A percentile compares a stretch with the other conserved stretches of the same genome.
These are phyloP conservation scores for Copidosoma floridanum DNA, from an alignment of 1,140 invertebrate species.

Conservation along the genomic window DNA sequence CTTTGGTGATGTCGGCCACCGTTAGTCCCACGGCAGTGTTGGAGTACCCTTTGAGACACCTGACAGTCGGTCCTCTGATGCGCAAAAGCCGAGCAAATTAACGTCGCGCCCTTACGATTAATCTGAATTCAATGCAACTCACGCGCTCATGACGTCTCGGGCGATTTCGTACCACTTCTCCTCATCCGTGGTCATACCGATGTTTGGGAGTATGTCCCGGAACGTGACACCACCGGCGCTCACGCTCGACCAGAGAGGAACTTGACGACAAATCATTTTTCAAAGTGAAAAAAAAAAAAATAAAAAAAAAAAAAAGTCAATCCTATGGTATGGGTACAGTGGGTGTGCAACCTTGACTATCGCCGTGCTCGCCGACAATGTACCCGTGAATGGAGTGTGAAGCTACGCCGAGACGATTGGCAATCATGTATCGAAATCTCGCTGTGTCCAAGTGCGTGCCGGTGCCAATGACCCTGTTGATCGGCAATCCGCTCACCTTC, in stretches of 20 bases:
- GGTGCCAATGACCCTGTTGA: conserved; percentile 62
- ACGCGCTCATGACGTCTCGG: conserved; percentile 55
- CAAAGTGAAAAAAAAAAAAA: no score
- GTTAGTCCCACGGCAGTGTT: conserved; percentile 59
- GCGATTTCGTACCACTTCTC: conserved; percentile 60
- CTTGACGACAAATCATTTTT: conserved; percentile 42
- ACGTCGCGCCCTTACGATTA: no score
- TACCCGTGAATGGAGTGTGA: conserved; percentile 60
- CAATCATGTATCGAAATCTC: conserved; percentile 63
- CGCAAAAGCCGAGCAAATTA: background rate
- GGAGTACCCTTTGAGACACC: conserved; percentile 60
- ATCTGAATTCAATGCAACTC: no score
- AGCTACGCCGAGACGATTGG: conserved; percentile 60
- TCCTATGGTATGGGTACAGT: no score
- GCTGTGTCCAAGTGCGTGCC: conserved; percentile 66
- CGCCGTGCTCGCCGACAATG: conserved; percentile 68
- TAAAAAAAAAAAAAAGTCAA: no score
- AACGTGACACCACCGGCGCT: conserved; percentile 65
- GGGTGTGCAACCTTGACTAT: conserved; percentile 59
- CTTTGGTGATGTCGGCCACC: conserved; percentile 54
- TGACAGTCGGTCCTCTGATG: conserved; percentile 55
- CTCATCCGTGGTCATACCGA: conserved; percentile 57
- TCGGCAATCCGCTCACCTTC: conserved; percentile 66
- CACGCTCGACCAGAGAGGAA: conserved; percentile 67
- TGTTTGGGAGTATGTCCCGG: conserved; percentile 57